These are phyloP conservation scores for Pseudomyrmex gracilis DNA, from an alignment of 1,140 invertebrate genomes.

Conservation along the genomic window DNA sequence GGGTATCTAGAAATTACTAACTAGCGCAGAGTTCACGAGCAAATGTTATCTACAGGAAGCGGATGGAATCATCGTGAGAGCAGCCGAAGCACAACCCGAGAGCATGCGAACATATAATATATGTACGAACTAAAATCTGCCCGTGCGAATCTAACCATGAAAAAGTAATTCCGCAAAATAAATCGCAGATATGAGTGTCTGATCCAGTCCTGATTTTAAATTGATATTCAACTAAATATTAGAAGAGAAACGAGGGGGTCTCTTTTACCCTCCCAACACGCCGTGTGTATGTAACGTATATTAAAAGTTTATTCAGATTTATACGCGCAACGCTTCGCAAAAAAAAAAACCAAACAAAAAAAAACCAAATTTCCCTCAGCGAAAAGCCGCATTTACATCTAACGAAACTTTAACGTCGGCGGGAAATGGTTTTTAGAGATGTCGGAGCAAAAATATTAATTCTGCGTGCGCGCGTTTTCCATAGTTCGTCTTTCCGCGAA, in stretches of 20 bases:
- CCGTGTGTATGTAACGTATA: background rate
- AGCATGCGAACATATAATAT: constrained; percentile 29
- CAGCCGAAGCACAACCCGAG: background rate
- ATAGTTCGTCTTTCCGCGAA: background rate
- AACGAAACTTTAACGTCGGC: constrained; percentile 4
- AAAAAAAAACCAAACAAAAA: too few relatives aligned
- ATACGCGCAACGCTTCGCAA: background rate
- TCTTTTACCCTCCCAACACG: background rate
- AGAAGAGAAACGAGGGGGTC: background rate
- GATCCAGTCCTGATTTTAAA: background rate
- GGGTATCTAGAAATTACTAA: constrained; percentile 55
- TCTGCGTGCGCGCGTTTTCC: background rate
- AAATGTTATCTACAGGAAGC: constrained; percentile 54
- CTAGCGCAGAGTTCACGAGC: constrained; percentile 55
- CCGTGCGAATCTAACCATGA: too few relatives aligned
- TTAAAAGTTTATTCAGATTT: constrained; percentile 22
- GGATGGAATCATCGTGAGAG: constrained; percentile 33
- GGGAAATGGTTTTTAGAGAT: background rate
- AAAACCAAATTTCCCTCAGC: background rate
- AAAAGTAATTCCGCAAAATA: background rate
- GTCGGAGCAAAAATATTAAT: constrained; percentile 32
- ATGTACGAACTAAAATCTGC: background rate
- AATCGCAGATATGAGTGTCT: too few relatives aligned
- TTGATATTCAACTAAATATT: constrained; percentile 5
- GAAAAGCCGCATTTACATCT: background rate